Evolutionary conservation across 2,113 vertebrate genomes (phyloP).

Genomic region (Cercopithecus mona): DNA sequence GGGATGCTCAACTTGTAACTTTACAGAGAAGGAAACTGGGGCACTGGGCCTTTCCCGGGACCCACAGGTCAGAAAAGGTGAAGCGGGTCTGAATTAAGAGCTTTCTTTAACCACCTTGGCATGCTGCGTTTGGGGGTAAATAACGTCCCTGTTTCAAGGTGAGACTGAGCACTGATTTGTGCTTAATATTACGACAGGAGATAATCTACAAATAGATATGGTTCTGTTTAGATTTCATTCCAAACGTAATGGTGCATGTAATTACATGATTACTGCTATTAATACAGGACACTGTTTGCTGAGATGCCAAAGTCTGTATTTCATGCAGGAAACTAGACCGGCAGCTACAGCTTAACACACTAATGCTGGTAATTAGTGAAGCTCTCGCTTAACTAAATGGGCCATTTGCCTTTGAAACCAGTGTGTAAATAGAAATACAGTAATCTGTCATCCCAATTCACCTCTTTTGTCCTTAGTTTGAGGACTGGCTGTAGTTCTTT

Average conservation of each 20-base stretch:
- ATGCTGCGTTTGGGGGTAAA: neutral
- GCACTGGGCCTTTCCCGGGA: neutral
- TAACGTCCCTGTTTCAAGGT: neutral
- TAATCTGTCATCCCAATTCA: neutral
- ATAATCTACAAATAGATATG: slow-evolving; percentile 10
- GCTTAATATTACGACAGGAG: neutral
- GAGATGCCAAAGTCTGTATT: slow-evolving; percentile 41
- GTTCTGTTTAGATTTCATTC: slow-evolving; percentile 29
- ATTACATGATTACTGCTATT: slow-evolving; percentile 55
- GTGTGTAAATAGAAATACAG: neutral
- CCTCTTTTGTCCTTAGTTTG: neutral
- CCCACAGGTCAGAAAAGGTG: neutral
- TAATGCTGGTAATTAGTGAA: slow-evolving; percentile 32
- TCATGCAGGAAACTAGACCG: slow-evolving; percentile 19
- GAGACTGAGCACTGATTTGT: neutral
- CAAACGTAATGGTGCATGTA: slow-evolving; percentile 58
- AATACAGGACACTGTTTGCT: slow-evolving; percentile 32
- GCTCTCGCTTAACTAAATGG: slow-evolving; percentile 1
- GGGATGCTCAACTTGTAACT: neutral
- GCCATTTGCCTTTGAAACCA: slow-evolving; percentile 47
- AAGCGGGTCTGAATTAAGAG: neutral
- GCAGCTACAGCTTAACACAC: neutral
- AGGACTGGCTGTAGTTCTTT: neutral
- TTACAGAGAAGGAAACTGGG: neutral
- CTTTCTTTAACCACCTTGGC: neutral